Base-by-base conservation (phyloP, 2,113 vertebrate species). In the Anolis carolinensis region DNA sequence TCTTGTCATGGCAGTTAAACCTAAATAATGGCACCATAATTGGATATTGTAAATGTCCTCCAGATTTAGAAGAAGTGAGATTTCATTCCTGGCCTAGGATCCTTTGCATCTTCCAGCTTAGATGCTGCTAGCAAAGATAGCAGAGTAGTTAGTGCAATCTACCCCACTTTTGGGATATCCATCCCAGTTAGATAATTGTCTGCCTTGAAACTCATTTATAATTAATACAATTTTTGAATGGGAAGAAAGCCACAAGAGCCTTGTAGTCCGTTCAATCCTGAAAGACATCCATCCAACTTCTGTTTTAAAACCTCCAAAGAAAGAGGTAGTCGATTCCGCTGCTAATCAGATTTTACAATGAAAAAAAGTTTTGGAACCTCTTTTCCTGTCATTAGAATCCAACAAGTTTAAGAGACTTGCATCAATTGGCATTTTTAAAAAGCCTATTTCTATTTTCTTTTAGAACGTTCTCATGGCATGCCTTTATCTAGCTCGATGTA, bases 381-480 rank as follows among this genome's bases (percentile, higher is more conserved):
- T 59, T 59, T 59, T 59, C 55, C 16, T 59, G 14, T 59, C 14
- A 59, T 59, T 59, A 18, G 55, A 59, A 59, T 18, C 55, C 55
- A 59, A 78, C n/a, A 21, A 16, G 23, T 30, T 27, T 6, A 68
- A 72, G 85, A 39, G 50, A 74, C 4, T 62, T 65, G 48, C 27
- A 86, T 74, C 79, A 89, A 87, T 44, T 44, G 39, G 39, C 39
- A 59, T 88, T 71, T 74, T 86, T 63, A 79, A 83, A 59, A 32
- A 62, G 63, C n/a, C 39, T 82, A 70, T 52, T 52, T 30, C 11
- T 67, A 27, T 82, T 82, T 48, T 39, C 84, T 67, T 59, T 50
- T 82, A 44, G 32, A 65, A 55, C 48, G 59, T 20, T 78, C 36
- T 73, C 20, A 34, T 32, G 48, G 5, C 23, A 7, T 44, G 20